Evolutionary conservation across 2,113 vertebrate genomes (phyloP).

Genomic region (Tenebrosternarchus preto): DNA sequence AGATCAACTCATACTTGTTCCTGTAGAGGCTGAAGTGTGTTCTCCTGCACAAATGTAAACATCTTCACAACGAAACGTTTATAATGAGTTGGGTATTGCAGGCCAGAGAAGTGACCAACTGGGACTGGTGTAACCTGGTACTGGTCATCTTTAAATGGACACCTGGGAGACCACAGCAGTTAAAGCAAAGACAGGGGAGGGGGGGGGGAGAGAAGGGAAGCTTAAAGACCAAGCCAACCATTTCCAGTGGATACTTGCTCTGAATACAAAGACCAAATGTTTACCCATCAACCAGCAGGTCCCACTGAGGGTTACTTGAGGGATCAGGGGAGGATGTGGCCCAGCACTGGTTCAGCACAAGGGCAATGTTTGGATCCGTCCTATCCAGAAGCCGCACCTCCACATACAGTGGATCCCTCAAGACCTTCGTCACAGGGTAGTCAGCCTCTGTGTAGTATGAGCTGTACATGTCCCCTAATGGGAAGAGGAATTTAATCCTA

Average conservation of each 20-base stretch:
- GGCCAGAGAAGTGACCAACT: constrained; percentile 58
- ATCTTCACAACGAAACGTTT: constrained; percentile 71
- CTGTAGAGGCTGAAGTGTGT: background rate
- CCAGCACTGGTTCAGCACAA: constrained; percentile 74
- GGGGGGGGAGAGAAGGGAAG: too few species aligned
- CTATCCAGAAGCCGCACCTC: constrained; percentile 66
- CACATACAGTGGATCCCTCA: constrained; percentile 65
- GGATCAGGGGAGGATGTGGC: constrained; percentile 60
- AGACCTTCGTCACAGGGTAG: constrained; percentile 69
- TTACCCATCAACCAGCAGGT: constrained; percentile 70
- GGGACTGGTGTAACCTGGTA: constrained; percentile 65
- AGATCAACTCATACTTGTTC: constrained; percentile 56
- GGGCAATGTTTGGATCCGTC: constrained; percentile 64
- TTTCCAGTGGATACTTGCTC: background rate
- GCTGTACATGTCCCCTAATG: constrained; percentile 63
- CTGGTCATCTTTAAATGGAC: constrained; percentile 69
- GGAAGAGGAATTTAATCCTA: background rate
- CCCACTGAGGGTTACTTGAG: constrained; percentile 68
- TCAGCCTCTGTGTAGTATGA: constrained; percentile 67
- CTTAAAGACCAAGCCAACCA: too few species aligned
- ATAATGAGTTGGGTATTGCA: constrained; percentile 65
- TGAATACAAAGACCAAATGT: background rate
- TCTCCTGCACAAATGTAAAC: constrained; percentile 69
- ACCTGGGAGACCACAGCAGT: constrained; percentile 55
- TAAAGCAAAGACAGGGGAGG: background rate